These are phyloP conservation scores for Abramis brama DNA, from an alignment of 2,113 vertebrate genomes.

Conservation along the genomic window DNA sequence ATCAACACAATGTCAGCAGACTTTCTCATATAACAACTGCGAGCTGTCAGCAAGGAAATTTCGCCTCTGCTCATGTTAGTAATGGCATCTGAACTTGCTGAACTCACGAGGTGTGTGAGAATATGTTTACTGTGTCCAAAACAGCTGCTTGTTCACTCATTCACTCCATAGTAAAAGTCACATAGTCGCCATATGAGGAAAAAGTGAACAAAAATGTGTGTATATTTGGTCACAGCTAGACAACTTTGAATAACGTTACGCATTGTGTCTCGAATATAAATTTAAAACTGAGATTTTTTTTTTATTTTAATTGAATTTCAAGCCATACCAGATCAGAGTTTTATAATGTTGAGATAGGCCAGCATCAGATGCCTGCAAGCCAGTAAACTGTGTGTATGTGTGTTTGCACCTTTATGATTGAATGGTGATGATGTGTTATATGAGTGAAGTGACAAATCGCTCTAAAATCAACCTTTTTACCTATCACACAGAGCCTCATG, in stretches of 20 bases:
- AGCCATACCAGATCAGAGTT: not conserved
- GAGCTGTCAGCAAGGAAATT: not conserved
- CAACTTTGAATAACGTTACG: no score
- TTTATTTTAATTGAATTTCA: no score
- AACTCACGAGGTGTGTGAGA: not conserved
- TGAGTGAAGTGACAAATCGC: slow-evolving; percentile 22
- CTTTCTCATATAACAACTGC: slow-evolving; percentile 1
- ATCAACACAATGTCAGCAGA: slow-evolving; percentile 16
- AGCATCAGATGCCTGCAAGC: not conserved
- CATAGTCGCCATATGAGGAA: no score
- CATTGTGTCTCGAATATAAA: no score
- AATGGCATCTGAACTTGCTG: not conserved
- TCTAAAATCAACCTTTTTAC: slow-evolving; percentile 26
- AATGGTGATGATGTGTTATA: not conserved
- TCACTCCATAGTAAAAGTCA: not conserved
- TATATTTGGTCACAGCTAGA: no score
- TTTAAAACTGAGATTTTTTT: no score
- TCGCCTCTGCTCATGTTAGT: not conserved
- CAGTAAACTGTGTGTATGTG: not conserved
- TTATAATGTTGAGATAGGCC: not conserved
- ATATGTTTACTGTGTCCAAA: not conserved
- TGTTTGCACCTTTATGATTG: not conserved
- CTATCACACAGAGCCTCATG: not conserved
- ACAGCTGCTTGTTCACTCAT: not conserved
- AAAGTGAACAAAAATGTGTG: no score